Percentiles rank a stretch among this genome's conserved stretches.
Evolutionary conservation across 1,140 invertebrate genomes (phyloP).

Genomic region (Zaprionus camerounensis): DNA sequence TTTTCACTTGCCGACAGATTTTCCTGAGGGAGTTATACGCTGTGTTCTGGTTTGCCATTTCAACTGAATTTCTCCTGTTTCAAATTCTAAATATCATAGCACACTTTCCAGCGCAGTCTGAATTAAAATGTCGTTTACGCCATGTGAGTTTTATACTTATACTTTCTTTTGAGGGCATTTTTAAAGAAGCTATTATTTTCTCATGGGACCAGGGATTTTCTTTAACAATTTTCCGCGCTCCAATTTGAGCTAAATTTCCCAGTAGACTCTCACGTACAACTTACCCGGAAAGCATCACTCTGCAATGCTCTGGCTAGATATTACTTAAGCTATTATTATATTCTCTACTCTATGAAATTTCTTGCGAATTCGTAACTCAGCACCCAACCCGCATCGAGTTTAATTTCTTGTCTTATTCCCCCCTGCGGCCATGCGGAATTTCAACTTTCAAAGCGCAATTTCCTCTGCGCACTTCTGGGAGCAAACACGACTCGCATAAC

Average conservation of each 20-base stretch:
- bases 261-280: not conserved
- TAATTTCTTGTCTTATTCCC: conserved; percentile 3
- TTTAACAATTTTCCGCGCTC: not conserved
- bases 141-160: not conserved
- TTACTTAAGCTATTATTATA: conserved; percentile 1
- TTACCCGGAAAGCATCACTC: not conserved
- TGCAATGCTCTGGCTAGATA: not conserved
- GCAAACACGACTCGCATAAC: conserved; percentile 2
- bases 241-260: not conserved
- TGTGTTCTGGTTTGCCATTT: not conserved
- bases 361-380: not conserved
- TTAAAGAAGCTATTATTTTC: not conserved
- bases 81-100: too few species aligned
- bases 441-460: conserved; percentile 10
- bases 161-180: not conserved
- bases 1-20: not conserved
- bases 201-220: not conserved
- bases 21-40: not conserved
- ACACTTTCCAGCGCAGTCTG: not conserved
- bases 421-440: not conserved
- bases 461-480: conserved; percentile 1
- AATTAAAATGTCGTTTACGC: not conserved
- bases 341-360: not conserved
- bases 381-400: not conserved
- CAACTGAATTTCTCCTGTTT: not conserved